These are phyloP conservation scores for Tetanocera ferruginea DNA, from an alignment of 2,888 invertebrate genomes.

Conservation along the genomic window DNA sequence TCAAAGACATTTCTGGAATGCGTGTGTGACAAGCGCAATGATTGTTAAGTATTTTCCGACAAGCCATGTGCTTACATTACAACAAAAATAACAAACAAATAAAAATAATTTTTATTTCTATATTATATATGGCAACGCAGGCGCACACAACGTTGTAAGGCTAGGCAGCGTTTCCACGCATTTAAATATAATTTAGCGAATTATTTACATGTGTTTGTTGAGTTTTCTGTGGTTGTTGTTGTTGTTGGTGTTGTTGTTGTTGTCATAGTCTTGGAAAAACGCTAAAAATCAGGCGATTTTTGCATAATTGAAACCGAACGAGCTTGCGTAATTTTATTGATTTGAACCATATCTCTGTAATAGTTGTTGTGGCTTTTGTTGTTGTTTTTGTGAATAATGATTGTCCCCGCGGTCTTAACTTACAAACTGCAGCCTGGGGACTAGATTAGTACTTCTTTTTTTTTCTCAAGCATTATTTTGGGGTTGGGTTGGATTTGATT, in stretches of 20 bases:
- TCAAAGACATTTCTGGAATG: neutral
- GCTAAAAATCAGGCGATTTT: neutral
- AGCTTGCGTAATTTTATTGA: conserved; percentile 8
- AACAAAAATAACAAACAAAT: neutral
- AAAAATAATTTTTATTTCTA: neutral
- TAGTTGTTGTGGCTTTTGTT: neutral
- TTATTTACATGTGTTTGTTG: neutral
- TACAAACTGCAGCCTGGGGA: neutral
- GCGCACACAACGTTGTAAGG: neutral
- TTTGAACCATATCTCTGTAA: neutral
- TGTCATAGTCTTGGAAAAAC: neutral
- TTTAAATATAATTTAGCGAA: neutral
- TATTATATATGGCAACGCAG: neutral
- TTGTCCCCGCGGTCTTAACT: neutral
- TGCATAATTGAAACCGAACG: neutral
- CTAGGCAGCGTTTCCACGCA: neutral
- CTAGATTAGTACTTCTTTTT: neutral
- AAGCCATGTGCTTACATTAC: neutral
- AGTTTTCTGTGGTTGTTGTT: neutral
- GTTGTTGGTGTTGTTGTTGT: neutral
- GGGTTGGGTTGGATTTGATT: neutral
- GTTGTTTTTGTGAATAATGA: neutral
- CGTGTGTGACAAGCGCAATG: neutral
- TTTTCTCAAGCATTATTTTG: neutral
- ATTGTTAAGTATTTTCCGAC: neutral